These are phyloP conservation scores for Liparis tanakae DNA, from an alignment of 2,797 vertebrate genomes.

Conservation along the genomic window DNA sequence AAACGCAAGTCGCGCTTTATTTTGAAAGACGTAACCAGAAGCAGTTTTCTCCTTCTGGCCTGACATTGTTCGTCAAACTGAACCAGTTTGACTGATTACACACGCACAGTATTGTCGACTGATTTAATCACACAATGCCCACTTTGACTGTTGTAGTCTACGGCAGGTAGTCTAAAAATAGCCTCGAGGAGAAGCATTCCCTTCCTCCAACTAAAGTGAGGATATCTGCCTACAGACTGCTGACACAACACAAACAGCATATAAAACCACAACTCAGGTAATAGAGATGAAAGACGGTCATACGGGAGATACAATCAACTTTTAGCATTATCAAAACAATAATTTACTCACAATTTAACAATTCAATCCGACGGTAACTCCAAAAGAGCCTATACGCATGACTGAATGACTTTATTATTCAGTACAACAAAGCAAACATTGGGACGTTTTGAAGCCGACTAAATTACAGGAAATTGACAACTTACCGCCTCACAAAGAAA, in stretches of 20 bases:
- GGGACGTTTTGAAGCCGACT: slow-evolving; percentile 5
- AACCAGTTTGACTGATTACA: slow-evolving; percentile 50
- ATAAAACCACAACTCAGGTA: not conserved
- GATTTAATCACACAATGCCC: slow-evolving; percentile 46
- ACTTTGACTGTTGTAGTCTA: slow-evolving; percentile 1
- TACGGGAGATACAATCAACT: slow-evolving; percentile 7
- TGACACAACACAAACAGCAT: not conserved
- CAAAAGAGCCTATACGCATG: not conserved
- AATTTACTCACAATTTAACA: not conserved
- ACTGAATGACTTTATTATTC: not conserved
- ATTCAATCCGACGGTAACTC: slow-evolving; percentile 4
- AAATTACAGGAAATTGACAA: slow-evolving; percentile 42
- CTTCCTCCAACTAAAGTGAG: slow-evolving; percentile 15
- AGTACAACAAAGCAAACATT: slow-evolving; percentile 2
- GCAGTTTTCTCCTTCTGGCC: not conserved
- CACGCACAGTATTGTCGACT: slow-evolving; percentile 2
- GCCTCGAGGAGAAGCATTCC: not conserved
- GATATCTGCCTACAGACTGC: not conserved
- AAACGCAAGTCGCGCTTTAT: slow-evolving; percentile 10
- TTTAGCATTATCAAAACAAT: not conserved
- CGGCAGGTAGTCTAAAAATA: slow-evolving; percentile 28
- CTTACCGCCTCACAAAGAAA: slow-evolving; percentile 62
- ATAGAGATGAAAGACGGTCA: not conserved
- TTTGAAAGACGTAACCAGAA: slow-evolving; percentile 41
- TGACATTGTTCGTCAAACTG: slow-evolving; percentile 22